phyloP scores from a whole-genome alignment of 2,888 invertebrate species.

The Disparrhopalites patrizii region DNA sequence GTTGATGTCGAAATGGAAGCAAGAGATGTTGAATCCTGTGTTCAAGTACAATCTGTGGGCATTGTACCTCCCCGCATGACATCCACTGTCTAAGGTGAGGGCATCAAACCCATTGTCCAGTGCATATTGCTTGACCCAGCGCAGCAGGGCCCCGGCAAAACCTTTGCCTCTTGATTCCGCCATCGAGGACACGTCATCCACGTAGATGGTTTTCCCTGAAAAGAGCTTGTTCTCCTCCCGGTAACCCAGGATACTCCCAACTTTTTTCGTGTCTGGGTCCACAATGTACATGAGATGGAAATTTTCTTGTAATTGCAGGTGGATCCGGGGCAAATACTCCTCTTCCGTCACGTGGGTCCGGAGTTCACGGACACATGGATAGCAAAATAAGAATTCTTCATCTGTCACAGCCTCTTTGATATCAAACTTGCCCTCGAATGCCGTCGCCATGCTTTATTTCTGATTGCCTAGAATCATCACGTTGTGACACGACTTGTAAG shows the following conservation, averaged over 20 bases:
- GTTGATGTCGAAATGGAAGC: slow-evolving; percentile 45
- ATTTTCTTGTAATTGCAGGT: slow-evolving; percentile 26
- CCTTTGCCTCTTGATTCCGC: slow-evolving; percentile 30
- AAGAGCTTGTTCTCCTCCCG: slow-evolving; percentile 30
- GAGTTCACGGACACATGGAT: slow-evolving; percentile 24
- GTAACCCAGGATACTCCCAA: slow-evolving; percentile 32
- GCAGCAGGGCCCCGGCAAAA: slow-evolving; percentile 34
- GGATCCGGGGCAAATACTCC: slow-evolving; percentile 22
- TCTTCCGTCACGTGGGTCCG: slow-evolving; percentile 33
- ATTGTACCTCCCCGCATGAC: slow-evolving; percentile 29
- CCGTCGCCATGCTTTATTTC: too few species aligned
- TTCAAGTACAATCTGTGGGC: slow-evolving; percentile 43
- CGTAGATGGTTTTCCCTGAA: slow-evolving; percentile 38
- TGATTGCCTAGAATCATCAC: too few species aligned
- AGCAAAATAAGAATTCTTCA: slow-evolving; percentile 34
- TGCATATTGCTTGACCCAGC: slow-evolving; percentile 32
- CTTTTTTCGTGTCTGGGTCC: slow-evolving; percentile 17
- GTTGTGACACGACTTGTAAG: too few species aligned
- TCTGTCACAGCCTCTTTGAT: slow-evolving; percentile 34
- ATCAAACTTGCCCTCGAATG: too few species aligned
- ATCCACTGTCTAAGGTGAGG: slow-evolving; percentile 35
- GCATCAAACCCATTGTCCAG: slow-evolving; percentile 32
- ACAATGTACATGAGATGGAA: slow-evolving; percentile 37
- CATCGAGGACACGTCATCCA: slow-evolving; percentile 35
- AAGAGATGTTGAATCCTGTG: slow-evolving; percentile 32